Conservation (phyloP, 2,888 invertebrate genomes). For the Drosophila ustulata region DNA sequence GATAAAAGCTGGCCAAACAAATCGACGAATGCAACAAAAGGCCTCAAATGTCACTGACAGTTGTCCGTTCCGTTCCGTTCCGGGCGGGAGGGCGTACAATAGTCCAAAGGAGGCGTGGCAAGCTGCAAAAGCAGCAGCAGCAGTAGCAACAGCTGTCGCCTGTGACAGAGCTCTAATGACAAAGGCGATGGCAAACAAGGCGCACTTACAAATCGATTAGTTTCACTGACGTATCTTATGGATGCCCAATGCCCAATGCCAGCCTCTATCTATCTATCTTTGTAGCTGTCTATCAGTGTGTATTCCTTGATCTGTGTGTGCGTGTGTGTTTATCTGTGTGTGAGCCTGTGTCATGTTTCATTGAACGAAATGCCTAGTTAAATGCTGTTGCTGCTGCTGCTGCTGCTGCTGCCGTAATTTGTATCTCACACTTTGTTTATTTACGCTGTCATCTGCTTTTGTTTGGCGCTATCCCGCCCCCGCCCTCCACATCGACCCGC, state of each 20-base stretch:
- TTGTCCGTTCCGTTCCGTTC: neutral
- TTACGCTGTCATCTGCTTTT: constrained; percentile 75
- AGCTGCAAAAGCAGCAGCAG: constrained; percentile 7
- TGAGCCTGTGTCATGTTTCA: constrained; percentile 60
- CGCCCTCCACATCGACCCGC: neutral
- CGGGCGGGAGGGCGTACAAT: constrained; percentile 2
- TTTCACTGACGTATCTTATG: constrained; percentile 51
- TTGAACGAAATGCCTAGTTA: constrained; percentile 76
- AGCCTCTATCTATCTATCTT: constrained; percentile 22
- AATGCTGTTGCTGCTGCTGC: constrained; percentile 59
- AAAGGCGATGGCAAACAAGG: constrained; percentile 36
- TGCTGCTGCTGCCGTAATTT: constrained; percentile 68
- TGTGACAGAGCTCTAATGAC: constrained; percentile 33
- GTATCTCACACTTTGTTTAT: constrained; percentile 73
- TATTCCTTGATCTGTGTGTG: constrained; percentile 6
- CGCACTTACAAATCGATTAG: constrained; percentile 63
- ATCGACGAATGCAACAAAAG: constrained; percentile 40
- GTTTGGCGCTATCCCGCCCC: constrained; percentile 53
- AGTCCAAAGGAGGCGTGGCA: constrained; percentile 22
- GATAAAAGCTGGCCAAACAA: constrained; percentile 27
- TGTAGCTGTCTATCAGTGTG: constrained; percentile 11
- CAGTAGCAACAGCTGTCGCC: constrained; percentile 31
- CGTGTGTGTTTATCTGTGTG: constrained; percentile 17
- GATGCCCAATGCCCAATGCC: constrained; percentile 60
- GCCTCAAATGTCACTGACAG: constrained; percentile 38